Conservation (phyloP, 2,888 invertebrate genomes). For the Tetheella fluctuosa region DNA sequence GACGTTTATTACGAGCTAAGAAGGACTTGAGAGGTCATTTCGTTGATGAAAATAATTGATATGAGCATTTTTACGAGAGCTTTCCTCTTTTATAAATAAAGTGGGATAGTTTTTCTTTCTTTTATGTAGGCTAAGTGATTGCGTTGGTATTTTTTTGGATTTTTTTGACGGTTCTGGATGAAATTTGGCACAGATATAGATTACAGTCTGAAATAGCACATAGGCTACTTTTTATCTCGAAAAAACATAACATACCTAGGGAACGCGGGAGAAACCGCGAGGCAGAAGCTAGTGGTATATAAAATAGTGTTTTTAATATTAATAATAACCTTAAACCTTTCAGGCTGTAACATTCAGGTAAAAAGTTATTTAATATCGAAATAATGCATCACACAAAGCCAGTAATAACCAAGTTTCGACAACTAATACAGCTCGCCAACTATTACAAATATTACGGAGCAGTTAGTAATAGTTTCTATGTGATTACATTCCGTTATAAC, state of each 20-base stretch:
- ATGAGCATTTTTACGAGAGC: conserved; percentile 8
- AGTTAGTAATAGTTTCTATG: neutral
- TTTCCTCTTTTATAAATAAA: conserved; percentile 5
- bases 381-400: neutral
- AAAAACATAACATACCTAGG: too few relatives aligned
- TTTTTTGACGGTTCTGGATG: too few relatives aligned
- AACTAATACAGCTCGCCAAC: neutral
- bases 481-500: neutral
- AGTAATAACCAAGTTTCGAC: neutral
- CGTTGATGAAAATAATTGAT: conserved; percentile 21
- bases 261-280: too few relatives aligned
- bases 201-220: too few relatives aligned
- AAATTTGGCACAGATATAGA: too few relatives aligned
- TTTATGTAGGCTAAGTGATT: too few relatives aligned
- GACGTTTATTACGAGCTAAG: conserved; percentile 20
- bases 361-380: neutral
- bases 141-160: too few relatives aligned
- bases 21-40: conserved; percentile 14
- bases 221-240: too few relatives aligned
- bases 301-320: too few relatives aligned
- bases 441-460: neutral
- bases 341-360: too few relatives aligned
- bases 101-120: neutral
- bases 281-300: too few relatives aligned
- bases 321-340: neutral